Percentiles rank a stretch among this genome's conserved stretches.
phyloP scores from a whole-genome alignment of 53 echinoderm and acorn worm genomes.

The Paracentrotus lividus region DNA sequence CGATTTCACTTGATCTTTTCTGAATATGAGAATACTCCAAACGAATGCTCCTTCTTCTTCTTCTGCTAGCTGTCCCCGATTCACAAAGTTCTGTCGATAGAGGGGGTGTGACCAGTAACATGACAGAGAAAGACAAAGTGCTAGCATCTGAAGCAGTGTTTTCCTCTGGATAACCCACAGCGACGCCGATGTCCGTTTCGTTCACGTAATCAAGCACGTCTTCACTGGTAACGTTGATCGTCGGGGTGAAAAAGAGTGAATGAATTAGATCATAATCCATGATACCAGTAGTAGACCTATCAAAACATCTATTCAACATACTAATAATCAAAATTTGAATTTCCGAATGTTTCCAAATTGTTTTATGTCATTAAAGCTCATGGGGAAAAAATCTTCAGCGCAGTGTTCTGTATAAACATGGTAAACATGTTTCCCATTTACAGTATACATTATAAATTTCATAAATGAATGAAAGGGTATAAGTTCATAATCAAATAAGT shows the following conservation, averaged over 20 bases:
- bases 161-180: slow-evolving; percentile 71
- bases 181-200: slow-evolving; percentile 65
- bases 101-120: slow-evolving; percentile 77
- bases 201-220: slow-evolving; percentile 69
- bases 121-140: slow-evolving; percentile 41
- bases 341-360: too few relatives aligned
- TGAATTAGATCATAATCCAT: not conserved
- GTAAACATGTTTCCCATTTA: too few relatives aligned
- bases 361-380: too few relatives aligned
- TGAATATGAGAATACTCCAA: not conserved
- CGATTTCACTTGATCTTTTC: slow-evolving; percentile 2
- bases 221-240: not conserved
- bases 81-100: slow-evolving; percentile 71
- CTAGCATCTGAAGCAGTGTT: not conserved
- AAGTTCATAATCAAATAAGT: too few relatives aligned
- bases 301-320: too few relatives aligned
- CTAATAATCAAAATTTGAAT: too few relatives aligned
- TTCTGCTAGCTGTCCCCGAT: slow-evolving; percentile 1
- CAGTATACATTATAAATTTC: too few relatives aligned
- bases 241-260: not conserved
- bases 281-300: too few relatives aligned
- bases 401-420: too few relatives aligned
- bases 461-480: not conserved
- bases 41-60: slow-evolving; percentile 1
- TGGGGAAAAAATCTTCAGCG: too few relatives aligned